Base-by-base conservation (phyloP, 2,113 vertebrate species). In the Crotalus viridis region DNA sequence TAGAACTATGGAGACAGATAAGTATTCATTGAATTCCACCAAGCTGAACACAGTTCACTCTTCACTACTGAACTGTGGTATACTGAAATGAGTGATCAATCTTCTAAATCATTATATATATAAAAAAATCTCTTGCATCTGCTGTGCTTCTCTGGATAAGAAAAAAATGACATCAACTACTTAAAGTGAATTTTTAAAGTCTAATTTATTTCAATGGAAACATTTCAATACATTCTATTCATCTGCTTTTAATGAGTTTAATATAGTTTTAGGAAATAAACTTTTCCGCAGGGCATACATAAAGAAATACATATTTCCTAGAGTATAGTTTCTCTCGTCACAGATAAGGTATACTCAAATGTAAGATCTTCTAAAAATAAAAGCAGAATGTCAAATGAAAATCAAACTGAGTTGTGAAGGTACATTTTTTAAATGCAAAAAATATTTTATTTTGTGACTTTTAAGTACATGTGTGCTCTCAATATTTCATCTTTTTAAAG, bases 341-440 rank as follows among this genome's bases (percentile, higher is more conserved):
- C 93, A 89, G 94, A 57, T 86, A 33, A 6, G 33, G 10, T 52
- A 88, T 91, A 95, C 94, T 91, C 94, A 95, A 95, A 97, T 97
- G 95, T 96, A 97, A 96, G 95, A 96, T 93, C 95, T 92, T 93
- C 39, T 56, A 85, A 89, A 10, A 89, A 57, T 59, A 89, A 89
- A 91, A 91, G 22, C 51, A 54, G 57, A 54, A 7, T 85, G 43
- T 12, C 1, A 17, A 85, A 24, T 89, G 64, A 92, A 89, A 81
- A 81, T 81, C 3, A 28, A 46, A 43, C 2, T 7, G n/a, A 81
- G 21, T 87, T 87, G 86, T 43, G 56, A 92, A 85, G 51, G 43
- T 21, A 81, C 26, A 4, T 52, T 85, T 61, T 93, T 92, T 24
- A 85, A 93, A 89, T 52, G 28, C 55, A 90, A 90, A 87, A 39